A percentile compares a stretch with the other conserved stretches of the same genome.
Evolutionary conservation across 2,797 vertebrate genomes (phyloP).

Genomic region (Tragopan temminckii): DNA sequence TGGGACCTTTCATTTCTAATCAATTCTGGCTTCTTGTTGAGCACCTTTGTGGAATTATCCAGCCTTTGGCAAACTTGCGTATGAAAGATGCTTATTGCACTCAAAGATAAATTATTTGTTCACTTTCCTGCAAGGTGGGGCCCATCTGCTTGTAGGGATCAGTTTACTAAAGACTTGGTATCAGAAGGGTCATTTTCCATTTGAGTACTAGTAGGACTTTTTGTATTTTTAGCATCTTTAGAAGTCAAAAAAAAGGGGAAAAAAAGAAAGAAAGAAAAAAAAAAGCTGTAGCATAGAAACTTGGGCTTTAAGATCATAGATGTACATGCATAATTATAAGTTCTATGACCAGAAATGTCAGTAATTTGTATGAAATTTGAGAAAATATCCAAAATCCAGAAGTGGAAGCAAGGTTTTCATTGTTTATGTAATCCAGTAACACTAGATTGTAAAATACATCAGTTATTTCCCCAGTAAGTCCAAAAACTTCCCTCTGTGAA

Average conservation of each 20-base stretch:
- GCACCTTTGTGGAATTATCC: conserved; percentile 52
- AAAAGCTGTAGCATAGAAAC: background rate
- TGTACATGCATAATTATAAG: background rate
- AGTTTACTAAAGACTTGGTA: background rate
- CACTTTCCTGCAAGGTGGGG: conserved; percentile 25
- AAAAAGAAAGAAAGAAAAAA: background rate
- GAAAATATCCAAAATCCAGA: background rate
- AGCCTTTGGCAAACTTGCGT: conserved; percentile 66
- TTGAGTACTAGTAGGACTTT: background rate
- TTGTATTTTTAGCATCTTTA: background rate
- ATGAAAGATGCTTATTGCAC: conserved; percentile 29
- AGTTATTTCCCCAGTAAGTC: background rate
- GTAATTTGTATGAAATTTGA: background rate
- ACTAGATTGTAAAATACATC: background rate
- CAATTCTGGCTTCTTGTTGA: conserved; percentile 41
- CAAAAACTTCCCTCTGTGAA: background rate
- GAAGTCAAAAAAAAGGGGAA: background rate
- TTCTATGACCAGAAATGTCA: background rate
- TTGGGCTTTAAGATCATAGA: background rate
- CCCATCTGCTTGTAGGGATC: conserved; percentile 20
- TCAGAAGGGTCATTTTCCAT: background rate
- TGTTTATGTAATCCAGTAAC: background rate
- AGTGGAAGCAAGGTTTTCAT: background rate
- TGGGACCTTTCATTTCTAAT: conserved; percentile 65
- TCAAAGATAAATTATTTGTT: conserved; percentile 70